Conservation (phyloP, 2,888 invertebrate genomes). For the Dryobota labecula region DNA sequence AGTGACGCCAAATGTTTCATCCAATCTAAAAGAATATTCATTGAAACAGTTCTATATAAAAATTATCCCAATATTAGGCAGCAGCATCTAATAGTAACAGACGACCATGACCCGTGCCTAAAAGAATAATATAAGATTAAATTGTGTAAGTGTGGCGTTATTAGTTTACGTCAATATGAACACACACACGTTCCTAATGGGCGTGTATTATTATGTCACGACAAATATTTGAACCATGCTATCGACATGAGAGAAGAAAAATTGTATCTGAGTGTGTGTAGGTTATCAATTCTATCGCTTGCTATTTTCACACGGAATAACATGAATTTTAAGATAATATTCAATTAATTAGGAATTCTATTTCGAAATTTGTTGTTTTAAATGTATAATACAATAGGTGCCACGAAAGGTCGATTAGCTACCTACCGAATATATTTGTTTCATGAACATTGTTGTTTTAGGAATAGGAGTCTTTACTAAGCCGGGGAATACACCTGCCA, state of each 20-base stretch:
- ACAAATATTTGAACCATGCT: slow-evolving; percentile 39
- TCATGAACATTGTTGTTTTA: background rate
- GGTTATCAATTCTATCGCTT: slow-evolving; percentile 3
- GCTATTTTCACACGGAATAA: slow-evolving; percentile 23
- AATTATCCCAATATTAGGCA: slow-evolving; percentile 18
- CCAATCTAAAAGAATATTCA: background rate
- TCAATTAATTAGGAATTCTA: background rate
- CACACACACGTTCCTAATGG: background rate
- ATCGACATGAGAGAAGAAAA: slow-evolving; percentile 16
- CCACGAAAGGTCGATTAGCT: slow-evolving; percentile 8
- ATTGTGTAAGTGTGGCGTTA: slow-evolving; percentile 20
- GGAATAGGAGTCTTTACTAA: background rate
- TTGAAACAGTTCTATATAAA: slow-evolving; percentile 2
- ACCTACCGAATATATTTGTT: background rate
- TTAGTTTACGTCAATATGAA: slow-evolving; percentile 18
- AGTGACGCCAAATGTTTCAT: background rate
- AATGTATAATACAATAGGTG: background rate
- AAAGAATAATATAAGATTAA: slow-evolving; percentile 23
- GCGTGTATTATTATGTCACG: slow-evolving; percentile 11
- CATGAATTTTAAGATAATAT: slow-evolving; percentile 8
- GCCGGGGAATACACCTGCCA: background rate
- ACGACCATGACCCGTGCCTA: slow-evolving; percentile 33
- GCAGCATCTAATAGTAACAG: slow-evolving; percentile 1
- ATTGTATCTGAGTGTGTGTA: background rate
- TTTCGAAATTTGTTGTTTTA: background rate